These are phyloP conservation scores for Chouioia cunea DNA, from an alignment of 2,888 invertebrate species.

Conservation along the genomic window DNA sequence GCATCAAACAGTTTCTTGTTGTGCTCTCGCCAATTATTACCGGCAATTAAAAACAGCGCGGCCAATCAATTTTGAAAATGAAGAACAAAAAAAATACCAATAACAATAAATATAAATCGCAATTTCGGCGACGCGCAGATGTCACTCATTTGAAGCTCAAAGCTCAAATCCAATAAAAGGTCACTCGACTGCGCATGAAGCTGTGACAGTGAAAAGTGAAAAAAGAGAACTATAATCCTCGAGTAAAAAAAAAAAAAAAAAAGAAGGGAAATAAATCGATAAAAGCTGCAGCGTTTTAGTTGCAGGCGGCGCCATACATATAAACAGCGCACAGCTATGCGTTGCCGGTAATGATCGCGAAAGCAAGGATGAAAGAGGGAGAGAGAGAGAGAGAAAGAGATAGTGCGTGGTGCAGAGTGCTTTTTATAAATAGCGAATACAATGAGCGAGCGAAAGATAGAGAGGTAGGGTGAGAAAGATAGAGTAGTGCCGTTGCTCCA, in stretches of 20 bases:
- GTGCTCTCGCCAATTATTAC: conserved; percentile 44
- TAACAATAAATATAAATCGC: conserved; percentile 11
- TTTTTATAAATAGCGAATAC: not conserved
- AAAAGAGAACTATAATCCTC: no score
- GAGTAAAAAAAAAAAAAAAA: no score
- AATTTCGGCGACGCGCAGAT: not conserved
- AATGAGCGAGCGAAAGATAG: not conserved
- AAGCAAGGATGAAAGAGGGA: not conserved
- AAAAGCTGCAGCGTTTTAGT: conserved; percentile 7
- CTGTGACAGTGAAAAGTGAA: no score
- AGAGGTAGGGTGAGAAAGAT: not conserved
- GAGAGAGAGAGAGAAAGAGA: not conserved
- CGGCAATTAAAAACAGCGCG: conserved; percentile 23
- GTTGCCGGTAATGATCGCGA: conserved; percentile 46
- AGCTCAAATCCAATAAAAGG: conserved; percentile 12
- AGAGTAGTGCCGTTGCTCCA: not conserved
- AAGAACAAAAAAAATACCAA: not conserved
- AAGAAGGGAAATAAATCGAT: no score
- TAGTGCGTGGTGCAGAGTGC: not conserved
- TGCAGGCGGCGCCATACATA: conserved; percentile 1
- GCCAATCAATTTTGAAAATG: not conserved
- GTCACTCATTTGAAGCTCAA: conserved; percentile 11
- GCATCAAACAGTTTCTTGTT: conserved; percentile 31
- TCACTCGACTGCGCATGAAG: no score
- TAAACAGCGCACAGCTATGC: conserved; percentile 9